Evolutionary conservation across 2,888 invertebrate species (phyloP), one percentile per base, ranked within the genome.

Genomic region (Torymus aiolomorphi): DNA sequence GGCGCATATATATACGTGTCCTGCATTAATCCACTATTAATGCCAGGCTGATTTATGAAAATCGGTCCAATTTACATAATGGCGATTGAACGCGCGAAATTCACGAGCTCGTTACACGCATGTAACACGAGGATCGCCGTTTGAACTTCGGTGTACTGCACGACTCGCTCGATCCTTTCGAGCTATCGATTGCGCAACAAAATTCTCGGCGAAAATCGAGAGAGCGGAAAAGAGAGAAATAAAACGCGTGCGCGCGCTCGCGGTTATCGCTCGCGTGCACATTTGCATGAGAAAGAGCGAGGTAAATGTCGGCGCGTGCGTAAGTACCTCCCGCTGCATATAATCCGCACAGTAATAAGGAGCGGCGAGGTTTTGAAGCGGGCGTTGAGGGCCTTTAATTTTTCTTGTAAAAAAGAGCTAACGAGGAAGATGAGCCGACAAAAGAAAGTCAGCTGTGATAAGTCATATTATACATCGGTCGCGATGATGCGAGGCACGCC

Each of bases 21-120:
- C 42, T 18, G 49, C 54, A 18, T 69, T 56, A 69, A 69, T 49
- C 14, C 16, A 18, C 70, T 59, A 59, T 70, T 70, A 70, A 70
- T 59, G 59, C 49, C 42, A 11, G 52, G 18, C 31, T 24, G 70
- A 70, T 59, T 59, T 59, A 59, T 49, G 57, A 18, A 70, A 70
- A 70, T 54, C 42, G 16, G 1, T 51, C 51, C 54, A 12, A 59
- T 70, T 70, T 70, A 49, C 59, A 70, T 59, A 69, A 31, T 56
- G 31, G 56, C 56, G 12, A n/a, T 10, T 13, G 65, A 66, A 31
- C 31, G 10, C 24, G 63, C 18, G 16, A 56, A 56, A 69, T 69
- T 56, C 69, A 54, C 69, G 69, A 56, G 54, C 54, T 54, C 69
- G 54, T 66, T 66, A 66, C 51, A 13, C n/a, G n/a, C 18, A 10